phyloP scores from a whole-genome alignment of 2,888 invertebrate genomes.

The Odontocerum albicorne region DNA sequence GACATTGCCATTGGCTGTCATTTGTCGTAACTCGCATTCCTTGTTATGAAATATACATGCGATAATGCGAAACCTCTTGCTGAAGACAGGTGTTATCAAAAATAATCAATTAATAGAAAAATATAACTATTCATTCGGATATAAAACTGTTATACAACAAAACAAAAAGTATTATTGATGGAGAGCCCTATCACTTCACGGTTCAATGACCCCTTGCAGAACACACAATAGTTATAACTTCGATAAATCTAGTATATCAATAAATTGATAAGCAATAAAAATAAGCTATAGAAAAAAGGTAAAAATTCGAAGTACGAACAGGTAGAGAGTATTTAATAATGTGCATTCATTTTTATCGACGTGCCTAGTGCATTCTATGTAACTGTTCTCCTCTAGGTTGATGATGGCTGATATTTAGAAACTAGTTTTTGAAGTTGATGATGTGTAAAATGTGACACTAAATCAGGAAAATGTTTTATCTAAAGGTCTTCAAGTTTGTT shows the following conservation, averaged over 20 bases:
- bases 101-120: no score
- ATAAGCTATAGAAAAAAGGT: background rate
- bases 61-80: no score
- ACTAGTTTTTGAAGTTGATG: background rate
- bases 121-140: no score
- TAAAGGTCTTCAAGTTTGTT: no score
- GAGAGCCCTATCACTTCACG: background rate
- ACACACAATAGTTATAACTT: background rate
- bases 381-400: background rate
- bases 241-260: background rate
- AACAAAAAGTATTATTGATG: no score
- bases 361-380: background rate
- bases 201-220: constrained; percentile 10
- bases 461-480: background rate
- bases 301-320: background rate
- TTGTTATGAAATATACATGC: constrained; percentile 7
- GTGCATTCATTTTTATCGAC: background rate
- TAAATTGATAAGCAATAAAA: background rate
- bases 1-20: constrained; percentile 24
- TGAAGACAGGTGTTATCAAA: no score
- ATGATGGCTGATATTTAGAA: background rate
- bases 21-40: constrained; percentile 20
- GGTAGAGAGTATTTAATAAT: background rate
- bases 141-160: no score
- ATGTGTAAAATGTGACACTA: background rate